Conservation (phyloP, 64 coral and sea anemone species). For the Pocillopora verrucosa region DNA sequence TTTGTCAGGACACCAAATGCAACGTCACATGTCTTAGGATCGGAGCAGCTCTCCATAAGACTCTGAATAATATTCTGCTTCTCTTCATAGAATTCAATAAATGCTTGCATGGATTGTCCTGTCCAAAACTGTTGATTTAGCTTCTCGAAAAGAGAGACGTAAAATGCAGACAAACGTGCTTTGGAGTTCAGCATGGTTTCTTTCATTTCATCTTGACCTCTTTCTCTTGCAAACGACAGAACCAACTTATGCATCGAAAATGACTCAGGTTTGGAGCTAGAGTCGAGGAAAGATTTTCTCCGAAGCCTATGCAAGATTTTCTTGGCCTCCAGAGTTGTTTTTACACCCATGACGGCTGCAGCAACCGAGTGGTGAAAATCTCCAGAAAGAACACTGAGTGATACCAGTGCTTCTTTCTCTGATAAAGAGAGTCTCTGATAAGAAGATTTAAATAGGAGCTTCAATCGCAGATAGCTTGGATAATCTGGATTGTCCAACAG, state of each 20-base stretch:
- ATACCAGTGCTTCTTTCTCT: too few relatives aligned
- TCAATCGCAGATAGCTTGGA: too few relatives aligned
- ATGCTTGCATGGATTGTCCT: conserved; percentile 1
- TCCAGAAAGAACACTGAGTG: too few relatives aligned
- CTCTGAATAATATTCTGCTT: conserved; percentile 14
- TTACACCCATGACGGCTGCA: too few relatives aligned
- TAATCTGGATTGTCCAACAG: too few relatives aligned
- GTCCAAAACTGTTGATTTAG: background rate
- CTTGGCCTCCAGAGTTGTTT: too few relatives aligned
- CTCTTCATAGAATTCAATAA: conserved; percentile 12
- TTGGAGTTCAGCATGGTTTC: background rate
- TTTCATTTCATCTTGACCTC: background rate
- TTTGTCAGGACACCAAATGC: conserved; percentile 3
- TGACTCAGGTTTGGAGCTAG: too few relatives aligned
- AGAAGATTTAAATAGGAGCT: too few relatives aligned
- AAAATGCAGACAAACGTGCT: background rate
- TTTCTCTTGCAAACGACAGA: conserved; percentile 5
- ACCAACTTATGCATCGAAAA: conserved; percentile 28
- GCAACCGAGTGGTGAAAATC: too few relatives aligned
- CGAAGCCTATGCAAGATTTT: too few relatives aligned
- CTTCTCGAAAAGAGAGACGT: background rate
- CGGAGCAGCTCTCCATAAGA: background rate
- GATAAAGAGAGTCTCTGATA: too few relatives aligned
- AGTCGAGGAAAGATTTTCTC: too few relatives aligned
- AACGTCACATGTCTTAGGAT: background rate